phyloP scores from a whole-genome alignment of 2,888 invertebrate species.

The Hypena proboscidalis region DNA sequence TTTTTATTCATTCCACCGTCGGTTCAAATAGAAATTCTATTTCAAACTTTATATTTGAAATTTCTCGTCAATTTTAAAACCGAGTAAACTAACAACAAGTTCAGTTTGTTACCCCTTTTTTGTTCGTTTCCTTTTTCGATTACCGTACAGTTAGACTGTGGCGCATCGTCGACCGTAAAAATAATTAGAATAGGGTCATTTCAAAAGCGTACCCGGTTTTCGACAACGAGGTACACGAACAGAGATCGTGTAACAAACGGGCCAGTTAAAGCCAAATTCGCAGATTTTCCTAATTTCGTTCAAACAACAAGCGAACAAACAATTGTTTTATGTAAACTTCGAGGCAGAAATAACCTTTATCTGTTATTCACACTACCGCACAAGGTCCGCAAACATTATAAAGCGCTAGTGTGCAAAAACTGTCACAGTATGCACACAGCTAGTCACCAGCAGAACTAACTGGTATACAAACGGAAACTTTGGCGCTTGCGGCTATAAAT shows the following conservation, averaged over 20 bases:
- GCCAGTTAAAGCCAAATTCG: conserved; percentile 40
- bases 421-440: conserved; percentile 48
- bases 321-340: conserved; percentile 49
- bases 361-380: conserved; percentile 48
- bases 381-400: conserved; percentile 38
- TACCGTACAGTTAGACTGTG: conserved; percentile 29
- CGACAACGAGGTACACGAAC: conserved; percentile 20
- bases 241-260: conserved; percentile 28
- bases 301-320: conserved; percentile 45
- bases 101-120: conserved; percentile 14
- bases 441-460: conserved; percentile 46
- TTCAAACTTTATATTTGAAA: conserved; percentile 3
- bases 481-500: conserved; percentile 55
- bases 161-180: conserved; percentile 30
- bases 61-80: not conserved
- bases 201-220: conserved; percentile 18
- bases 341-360: conserved; percentile 47
- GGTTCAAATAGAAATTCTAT: not conserved
- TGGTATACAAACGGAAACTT: conserved; percentile 58
- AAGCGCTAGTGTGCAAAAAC: conserved; percentile 48
- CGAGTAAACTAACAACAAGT: conserved; percentile 15
- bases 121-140: conserved; percentile 27
- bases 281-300: conserved; percentile 38
- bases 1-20: not conserved
- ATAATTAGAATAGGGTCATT: conserved; percentile 30